Evolutionary conservation across 2,113 vertebrate species (phyloP), one percentile per base, ranked within the genome.

Genomic region (Sinocyclocheilus maitianheensis): DNA sequence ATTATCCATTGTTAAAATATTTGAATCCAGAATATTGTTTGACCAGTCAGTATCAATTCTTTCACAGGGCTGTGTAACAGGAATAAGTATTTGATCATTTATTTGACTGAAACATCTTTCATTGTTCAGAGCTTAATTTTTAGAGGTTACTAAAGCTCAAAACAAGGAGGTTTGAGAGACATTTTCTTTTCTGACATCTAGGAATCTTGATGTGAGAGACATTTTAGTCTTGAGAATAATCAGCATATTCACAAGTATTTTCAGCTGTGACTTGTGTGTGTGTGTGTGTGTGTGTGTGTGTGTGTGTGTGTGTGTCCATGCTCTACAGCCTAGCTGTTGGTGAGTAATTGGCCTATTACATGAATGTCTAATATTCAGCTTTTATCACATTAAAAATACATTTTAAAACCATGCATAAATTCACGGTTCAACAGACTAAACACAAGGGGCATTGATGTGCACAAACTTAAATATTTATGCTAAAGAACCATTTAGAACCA

Each of bases 401-500:
- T 71, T 51, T 65, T 69, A 12, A 43, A 24, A 62, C 9, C 43
- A 79, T 63, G 16, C 46, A 46, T 34, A 18, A 34, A 81, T 67
- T 79, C 34, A 65, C 22, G 4, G 1, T 78, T 20, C 60, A 13
- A 75, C 76, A 81, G 87, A 87, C 85, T 86, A 86, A 86, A 86
- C 87, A 84, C 60, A 65, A n/a, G 26, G 75, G 69, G 8, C 18
- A 81, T n/a, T 72, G 46, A 20, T 83, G 62, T 80, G 55, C 63
- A 60, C 51, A 71, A 63, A 37, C 84, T 53, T 62, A 84, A 87
- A 86, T 86, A 85, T 80, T 74, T 81, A 87, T 34, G 46, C 48
- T 5, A 58, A 65, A 26, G 26, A 26, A 26, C 26, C 26, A 26
- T 26, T 26, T 26, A 26, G 26, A 26, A 71, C 53, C 22, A 85